A percentile compares a stretch with the other conserved stretches of the same genome.
phyloP scores from a whole-genome alignment of 1,140 invertebrate genomes.

The Zaprionus ornatus region DNA sequence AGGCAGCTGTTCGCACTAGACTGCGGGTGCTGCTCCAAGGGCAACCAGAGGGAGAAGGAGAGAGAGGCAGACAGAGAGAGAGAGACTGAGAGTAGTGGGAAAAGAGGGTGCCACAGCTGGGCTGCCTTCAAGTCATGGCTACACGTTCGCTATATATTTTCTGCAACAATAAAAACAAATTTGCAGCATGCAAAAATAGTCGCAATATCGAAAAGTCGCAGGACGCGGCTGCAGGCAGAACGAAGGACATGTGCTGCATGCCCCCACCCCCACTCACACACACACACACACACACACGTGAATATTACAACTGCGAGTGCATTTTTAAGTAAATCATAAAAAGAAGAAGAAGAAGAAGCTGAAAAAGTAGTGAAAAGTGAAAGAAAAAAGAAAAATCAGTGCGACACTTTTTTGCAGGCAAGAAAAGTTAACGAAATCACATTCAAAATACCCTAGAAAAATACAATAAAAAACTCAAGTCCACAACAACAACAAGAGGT shows the following conservation, averaged over 20 bases:
- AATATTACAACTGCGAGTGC: slow-evolving; percentile 38
- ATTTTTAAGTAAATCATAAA: slow-evolving; percentile 53
- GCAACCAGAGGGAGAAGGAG: not conserved
- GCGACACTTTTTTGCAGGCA: not conserved
- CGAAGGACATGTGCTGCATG: slow-evolving; percentile 34
- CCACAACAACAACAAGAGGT: not conserved
- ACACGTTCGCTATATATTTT: slow-evolving; percentile 43
- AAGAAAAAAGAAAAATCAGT: not conserved
- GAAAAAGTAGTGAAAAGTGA: not conserved
- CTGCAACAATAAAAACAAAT: slow-evolving; percentile 55
- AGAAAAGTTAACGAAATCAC: slow-evolving; percentile 34
- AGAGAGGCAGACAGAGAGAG: not conserved
- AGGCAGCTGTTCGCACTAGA: slow-evolving; percentile 60
- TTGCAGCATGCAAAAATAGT: slow-evolving; percentile 37
- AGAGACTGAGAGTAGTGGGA: not conserved
- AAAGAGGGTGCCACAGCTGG: not conserved
- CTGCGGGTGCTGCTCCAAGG: slow-evolving; percentile 17
- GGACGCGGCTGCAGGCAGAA: not conserved
- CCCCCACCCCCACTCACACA: slow-evolving; percentile 10
- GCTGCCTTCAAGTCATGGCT: slow-evolving; percentile 46
- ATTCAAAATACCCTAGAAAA: slow-evolving; percentile 16
- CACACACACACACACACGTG: slow-evolving; percentile 21
- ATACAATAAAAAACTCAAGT: slow-evolving; percentile 7
- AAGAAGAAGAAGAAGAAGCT: not conserved
- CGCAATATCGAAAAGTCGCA: slow-evolving; percentile 33